Evolutionary conservation across 2,888 invertebrate genomes (phyloP), one percentile per base, ranked within the genome.

Genomic region (Graphium colonna): DNA sequence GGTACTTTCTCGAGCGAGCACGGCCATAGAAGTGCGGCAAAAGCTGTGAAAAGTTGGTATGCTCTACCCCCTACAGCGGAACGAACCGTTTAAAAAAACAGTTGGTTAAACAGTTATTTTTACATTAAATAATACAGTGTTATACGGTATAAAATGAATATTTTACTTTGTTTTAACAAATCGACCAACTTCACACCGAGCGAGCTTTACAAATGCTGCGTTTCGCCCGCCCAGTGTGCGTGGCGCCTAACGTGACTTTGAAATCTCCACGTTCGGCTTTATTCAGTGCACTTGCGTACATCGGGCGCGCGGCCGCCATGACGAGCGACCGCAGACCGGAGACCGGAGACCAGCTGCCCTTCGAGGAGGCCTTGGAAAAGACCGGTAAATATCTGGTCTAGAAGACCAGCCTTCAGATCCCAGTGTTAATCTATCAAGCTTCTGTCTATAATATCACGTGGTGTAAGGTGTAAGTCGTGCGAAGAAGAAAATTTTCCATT

Each of bases 341-440:
- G 61, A 56, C 1, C 60, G 66, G 60, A 5, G 61, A 56, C 1
- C 60, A 68, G 0, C 71, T 71, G 28, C 68, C 79, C 1, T 83
- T 85, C 51, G 84, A 84, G 43, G 83, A 82, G 42, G 81, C 84
- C 0, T 65, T 85, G 51, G 75, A 82, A 21, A 76, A 69, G 59
- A 82, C 85, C 56, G 85, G 85, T 85, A 73, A 54, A 8, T 47
- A 45, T n/a, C n/a, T 26, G 5, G 5, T 16, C 12, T 3, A 8
- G 49, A 49, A 44, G 42, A 41, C 31, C 8, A 31, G 31, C 10
- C 9, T 7, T 31, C 8, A 31, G 9, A n/a, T n/a, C 31, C 31
- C 31, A 10, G 31, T 31, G 31, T 2, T 13, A 16, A 17, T 7
- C 9, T 21, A 38, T 42, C 15, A 21, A 21, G 21, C 21, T 21